Conservation (phyloP, 2,888 invertebrate species). For the Ernsta delagoae region DNA sequence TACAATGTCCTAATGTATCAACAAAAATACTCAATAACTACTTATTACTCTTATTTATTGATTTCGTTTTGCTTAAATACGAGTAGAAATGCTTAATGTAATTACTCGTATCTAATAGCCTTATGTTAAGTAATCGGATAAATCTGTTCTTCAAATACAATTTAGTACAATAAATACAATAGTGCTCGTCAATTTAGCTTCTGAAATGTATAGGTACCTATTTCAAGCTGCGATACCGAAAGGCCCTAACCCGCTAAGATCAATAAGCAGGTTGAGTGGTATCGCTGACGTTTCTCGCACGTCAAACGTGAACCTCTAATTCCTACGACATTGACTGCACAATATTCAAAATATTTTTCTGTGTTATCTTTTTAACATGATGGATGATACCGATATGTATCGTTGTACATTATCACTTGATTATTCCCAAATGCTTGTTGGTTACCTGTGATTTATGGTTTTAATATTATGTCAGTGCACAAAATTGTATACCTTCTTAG, state of each 20-base stretch:
- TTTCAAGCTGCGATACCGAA: neutral
- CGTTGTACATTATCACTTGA: neutral
- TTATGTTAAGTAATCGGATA: no score
- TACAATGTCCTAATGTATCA: no score
- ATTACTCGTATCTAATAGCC: no score
- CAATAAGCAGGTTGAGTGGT: neutral
- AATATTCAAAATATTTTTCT: neutral
- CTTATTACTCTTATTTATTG: no score
- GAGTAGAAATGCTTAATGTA: no score
- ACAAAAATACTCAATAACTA: no score
- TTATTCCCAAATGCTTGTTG: neutral
- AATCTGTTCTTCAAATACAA: no score
- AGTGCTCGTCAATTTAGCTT: no score
- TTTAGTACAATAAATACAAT: no score
- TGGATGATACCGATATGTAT: neutral
- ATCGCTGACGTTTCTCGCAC: neutral
- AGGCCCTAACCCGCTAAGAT: neutral
- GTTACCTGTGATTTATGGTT: neutral
- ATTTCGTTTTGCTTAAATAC: no score
- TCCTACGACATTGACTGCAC: neutral
- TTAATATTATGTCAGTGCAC: neutral
- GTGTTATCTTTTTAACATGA: neutral
- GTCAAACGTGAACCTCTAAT: slow-evolving; percentile 4
- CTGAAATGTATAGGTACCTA: no score
- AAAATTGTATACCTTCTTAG: neutral